Base-by-base conservation (phyloP, 1,140 invertebrate species). In the Helicoverpa zea region DNA sequence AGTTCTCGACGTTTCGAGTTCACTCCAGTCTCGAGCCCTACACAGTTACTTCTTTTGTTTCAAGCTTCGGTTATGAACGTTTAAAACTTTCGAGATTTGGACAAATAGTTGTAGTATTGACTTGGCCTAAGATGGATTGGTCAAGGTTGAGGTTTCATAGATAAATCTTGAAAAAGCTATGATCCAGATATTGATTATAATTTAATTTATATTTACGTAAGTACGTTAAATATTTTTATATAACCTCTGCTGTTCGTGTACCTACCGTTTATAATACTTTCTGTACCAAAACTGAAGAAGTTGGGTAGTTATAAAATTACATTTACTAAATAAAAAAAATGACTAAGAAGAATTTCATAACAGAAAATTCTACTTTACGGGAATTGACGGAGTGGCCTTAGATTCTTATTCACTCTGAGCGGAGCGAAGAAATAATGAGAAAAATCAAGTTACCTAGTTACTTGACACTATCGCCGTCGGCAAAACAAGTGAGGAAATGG, bases 1-100 rank as follows among this genome's bases (percentile, higher is more conserved):
- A 80, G 72, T 83, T 76, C 73, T 83, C 70, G 58, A 81, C 75
- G 76, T 68, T 79, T 76, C 61, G 63, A 81, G 80, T 72, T 66
- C 72, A 59, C 64, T 75, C 61, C 12, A 75, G 66, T 61, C 68
- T 72, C 68, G 43, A 73, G 78, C 52, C 63, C 61, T 66, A 77
- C 61, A 66, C 61, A 66, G 79, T 58, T 72, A 59, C 59, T 82
- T 82, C 73, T 79, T 70, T 75, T 66, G 77, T 79, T 73, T 70
- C 59, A 79, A 56, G 64, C 76, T 70, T 79, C 76, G 51, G 52
- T 79, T 79, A 79, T 79, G 76, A 79, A 79, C 76, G 76, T 52
- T 79, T 70, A 70, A 56, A 77, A 78, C n/a, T 79, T 79, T 79
- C n/a, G 35, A 79, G 63, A 58, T 70, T 68, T 43, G 51, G 47